Evolutionary conservation across 2,797 vertebrate genomes (phyloP).

Genomic region (Amniataba percoides): DNA sequence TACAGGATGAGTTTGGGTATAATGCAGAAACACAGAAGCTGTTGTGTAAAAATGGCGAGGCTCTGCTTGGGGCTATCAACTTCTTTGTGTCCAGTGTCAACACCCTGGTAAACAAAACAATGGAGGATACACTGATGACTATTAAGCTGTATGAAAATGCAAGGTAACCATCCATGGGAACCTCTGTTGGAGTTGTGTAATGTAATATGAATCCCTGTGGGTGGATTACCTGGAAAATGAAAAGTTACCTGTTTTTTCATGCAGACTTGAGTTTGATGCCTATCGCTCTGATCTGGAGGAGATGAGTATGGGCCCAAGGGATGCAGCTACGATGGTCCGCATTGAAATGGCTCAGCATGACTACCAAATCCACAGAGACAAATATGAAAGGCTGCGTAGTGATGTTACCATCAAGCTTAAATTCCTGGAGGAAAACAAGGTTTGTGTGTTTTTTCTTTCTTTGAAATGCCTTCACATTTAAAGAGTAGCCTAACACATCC

Average conservation of each 20-base stretch:
- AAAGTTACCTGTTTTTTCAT: background rate
- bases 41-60: constrained; percentile 96
- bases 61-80: constrained; percentile 93
- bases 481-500: background rate
- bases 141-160: constrained; percentile 95
- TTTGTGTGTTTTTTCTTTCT: constrained; percentile 31
- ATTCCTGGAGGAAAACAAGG: constrained; percentile 99
- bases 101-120: constrained; percentile 97
- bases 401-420: constrained; percentile 98
- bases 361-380: constrained; percentile 93
- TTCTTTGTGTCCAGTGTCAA: constrained; percentile 98
- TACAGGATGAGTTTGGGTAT: constrained; percentile 97
- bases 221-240: background rate
- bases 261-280: constrained; percentile 95
- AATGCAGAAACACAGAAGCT: constrained; percentile 97
- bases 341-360: constrained; percentile 94
- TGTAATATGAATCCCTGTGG: background rate
- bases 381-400: constrained; percentile 94
- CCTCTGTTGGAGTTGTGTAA: background rate
- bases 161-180: constrained; percentile 82
- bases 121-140: constrained; percentile 98
- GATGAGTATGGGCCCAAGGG: constrained; percentile 91
- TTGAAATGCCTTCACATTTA: background rate
- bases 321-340: constrained; percentile 89
- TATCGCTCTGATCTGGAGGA: constrained; percentile 98